Percentiles rank a stretch among this genome's conserved stretches.
Evolutionary conservation across 2,113 vertebrate species (phyloP).

Genomic region (Oryzias celebensis): DNA sequence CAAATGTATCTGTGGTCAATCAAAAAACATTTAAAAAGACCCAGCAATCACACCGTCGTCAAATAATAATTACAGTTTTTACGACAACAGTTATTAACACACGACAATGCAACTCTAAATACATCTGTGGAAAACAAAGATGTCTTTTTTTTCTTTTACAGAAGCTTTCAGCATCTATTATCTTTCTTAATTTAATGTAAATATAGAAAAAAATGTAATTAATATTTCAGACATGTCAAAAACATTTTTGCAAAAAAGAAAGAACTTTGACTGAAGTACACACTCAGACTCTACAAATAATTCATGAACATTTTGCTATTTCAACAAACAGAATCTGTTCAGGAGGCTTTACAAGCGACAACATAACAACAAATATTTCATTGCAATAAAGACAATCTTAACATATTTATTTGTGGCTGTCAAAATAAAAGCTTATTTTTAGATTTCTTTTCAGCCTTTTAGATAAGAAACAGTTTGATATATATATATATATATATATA

Average conservation of each 20-base stretch:
- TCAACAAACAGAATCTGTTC: conserved; percentile 43
- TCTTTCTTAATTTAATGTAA: conserved; percentile 18
- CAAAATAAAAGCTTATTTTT: conserved; percentile 48
- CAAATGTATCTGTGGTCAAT: no score
- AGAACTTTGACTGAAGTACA: conserved; percentile 41
- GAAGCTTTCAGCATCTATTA: conserved; percentile 45
- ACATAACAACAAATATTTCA: conserved; percentile 40
- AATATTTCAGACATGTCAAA: conserved; percentile 34
- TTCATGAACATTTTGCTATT: conserved; percentile 47
- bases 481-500: conserved; percentile 80
- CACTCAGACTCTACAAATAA: conserved; percentile 40
- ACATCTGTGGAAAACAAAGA: no score
- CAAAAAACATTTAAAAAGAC: no score
- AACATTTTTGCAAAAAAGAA: conserved; percentile 56
- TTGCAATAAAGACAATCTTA: conserved; percentile 33
- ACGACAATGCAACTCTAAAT: no score
- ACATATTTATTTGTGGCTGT: conserved; percentile 45
- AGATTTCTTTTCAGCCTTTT: conserved; percentile 80
- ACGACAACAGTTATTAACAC: no score
- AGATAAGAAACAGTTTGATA: conserved; percentile 80
- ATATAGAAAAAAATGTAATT: conserved; percentile 28
- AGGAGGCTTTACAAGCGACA: conserved; percentile 16
- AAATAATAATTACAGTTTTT: no score
- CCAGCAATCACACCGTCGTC: no score
- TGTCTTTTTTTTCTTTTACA: conserved; percentile 35